Conservation (phyloP, 92 coral and sea anemone species). For the Porites rus region DNA sequence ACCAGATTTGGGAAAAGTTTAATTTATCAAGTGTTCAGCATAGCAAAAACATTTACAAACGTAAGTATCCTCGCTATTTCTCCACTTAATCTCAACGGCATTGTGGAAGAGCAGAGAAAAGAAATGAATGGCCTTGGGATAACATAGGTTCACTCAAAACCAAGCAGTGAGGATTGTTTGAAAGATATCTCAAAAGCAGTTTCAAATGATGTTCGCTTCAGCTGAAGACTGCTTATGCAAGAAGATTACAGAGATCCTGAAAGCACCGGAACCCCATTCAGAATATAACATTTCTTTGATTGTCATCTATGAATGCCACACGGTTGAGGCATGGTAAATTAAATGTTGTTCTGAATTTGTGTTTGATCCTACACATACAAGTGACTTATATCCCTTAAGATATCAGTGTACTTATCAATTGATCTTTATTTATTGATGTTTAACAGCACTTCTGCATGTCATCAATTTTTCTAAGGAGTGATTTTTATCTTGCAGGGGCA, state of each 20-base stretch:
- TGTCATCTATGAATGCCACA: neutral
- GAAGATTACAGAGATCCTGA: neutral
- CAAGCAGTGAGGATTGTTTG: neutral
- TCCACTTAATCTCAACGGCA: slow-evolving; percentile 26
- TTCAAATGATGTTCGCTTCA: too few species aligned
- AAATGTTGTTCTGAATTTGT: neutral
- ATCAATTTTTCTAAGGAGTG: too few species aligned
- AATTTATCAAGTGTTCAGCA: neutral
- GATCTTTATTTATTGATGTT: neutral
- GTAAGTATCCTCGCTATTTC: slow-evolving; percentile 11
- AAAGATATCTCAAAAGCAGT: neutral
- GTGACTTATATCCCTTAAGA: neutral
- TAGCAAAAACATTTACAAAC: slow-evolving; percentile 12
- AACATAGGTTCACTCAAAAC: slow-evolving; percentile 8
- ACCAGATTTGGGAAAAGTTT: slow-evolving; percentile 48
- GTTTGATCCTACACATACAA: neutral
- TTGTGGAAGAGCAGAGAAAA: slow-evolving; percentile 8
- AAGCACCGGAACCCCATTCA: neutral
- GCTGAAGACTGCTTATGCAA: neutral
- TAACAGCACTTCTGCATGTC: neutral
- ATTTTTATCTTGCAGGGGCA: neutral
- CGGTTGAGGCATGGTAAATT: neutral
- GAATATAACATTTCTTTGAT: neutral
- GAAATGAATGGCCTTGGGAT: slow-evolving; percentile 19
- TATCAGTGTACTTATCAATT: too few species aligned